Percentiles rank a stretch among this genome's conserved stretches.
Evolutionary conservation across 2,797 vertebrate species (phyloP).

Genomic region (Mormyrops boulengeri): DNA sequence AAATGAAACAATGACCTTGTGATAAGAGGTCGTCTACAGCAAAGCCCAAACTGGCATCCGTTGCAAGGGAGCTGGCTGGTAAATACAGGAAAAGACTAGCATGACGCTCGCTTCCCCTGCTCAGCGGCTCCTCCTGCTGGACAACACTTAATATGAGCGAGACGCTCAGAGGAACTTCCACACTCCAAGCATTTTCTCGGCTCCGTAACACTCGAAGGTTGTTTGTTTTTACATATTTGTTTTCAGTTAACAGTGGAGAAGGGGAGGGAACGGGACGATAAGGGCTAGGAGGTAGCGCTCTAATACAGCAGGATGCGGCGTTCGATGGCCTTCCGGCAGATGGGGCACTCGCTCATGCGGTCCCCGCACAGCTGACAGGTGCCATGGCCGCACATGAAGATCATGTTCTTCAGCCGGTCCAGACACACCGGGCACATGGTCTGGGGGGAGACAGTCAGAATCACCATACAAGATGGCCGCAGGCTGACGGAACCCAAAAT

Average conservation of each 20-base stretch:
- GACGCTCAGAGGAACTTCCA: neutral
- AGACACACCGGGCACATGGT: conserved; percentile 98
- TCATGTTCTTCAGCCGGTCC: conserved; percentile 99
- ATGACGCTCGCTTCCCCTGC: neutral
- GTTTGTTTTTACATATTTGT: neutral
- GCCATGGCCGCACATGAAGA: conserved; percentile 97
- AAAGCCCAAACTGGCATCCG: neutral
- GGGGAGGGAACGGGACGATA: conserved; percentile 26
- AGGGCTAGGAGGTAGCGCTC: conserved; percentile 25
- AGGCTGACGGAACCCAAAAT: neutral
- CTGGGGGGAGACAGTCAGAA: conserved; percentile 51
- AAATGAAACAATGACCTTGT: neutral
- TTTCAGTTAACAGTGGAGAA: neutral
- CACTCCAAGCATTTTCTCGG: neutral
- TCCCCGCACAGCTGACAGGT: conserved; percentile 97
- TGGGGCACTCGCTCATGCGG: conserved; percentile 98
- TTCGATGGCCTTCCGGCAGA: conserved; percentile 97
- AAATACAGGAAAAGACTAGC: neutral
- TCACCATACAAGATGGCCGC: neutral
- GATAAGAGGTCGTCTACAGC: neutral
- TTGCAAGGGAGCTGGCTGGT: neutral
- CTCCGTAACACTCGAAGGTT: neutral
- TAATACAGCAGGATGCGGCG: conserved; percentile 95
- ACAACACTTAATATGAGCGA: conserved; percentile 10
- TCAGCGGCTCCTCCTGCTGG: conserved; percentile 17